A percentile compares a stretch with the other conserved stretches of the same genome.
Conservation (phyloP, 2,888 invertebrate species). For the Andrena fulva region DNA sequence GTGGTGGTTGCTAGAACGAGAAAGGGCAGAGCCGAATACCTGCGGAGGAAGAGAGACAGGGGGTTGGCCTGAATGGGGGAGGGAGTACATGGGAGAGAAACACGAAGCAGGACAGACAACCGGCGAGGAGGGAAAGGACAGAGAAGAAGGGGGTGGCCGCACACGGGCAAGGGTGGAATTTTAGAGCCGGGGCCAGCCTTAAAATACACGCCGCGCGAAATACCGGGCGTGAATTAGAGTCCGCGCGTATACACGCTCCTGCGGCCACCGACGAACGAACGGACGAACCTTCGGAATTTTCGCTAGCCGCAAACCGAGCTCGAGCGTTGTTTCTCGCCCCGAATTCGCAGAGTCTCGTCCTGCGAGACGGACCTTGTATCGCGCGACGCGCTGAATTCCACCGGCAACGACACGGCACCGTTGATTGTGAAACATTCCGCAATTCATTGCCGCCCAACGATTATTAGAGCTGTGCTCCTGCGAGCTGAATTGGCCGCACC, state of each 20-base stretch:
- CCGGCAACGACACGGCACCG: slow-evolving; percentile 30
- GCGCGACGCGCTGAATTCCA: slow-evolving; percentile 46
- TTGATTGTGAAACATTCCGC: slow-evolving; percentile 54
- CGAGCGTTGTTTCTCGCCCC: slow-evolving; percentile 37
- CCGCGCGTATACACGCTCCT: slow-evolving; percentile 63
- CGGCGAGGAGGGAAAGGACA: slow-evolving; percentile 56
- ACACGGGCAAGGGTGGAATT: slow-evolving; percentile 79
- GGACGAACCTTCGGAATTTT: slow-evolving; percentile 81
- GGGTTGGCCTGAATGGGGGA: slow-evolving; percentile 21
- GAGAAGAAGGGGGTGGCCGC: slow-evolving; percentile 50
- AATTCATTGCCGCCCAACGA: slow-evolving; percentile 21
- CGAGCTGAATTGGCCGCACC: too few species aligned
- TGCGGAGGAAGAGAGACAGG: slow-evolving; percentile 26
- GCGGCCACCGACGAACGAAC: slow-evolving; percentile 61
- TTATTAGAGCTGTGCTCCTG: slow-evolving; percentile 8
- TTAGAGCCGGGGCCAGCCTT: slow-evolving; percentile 80
- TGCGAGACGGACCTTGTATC: slow-evolving; percentile 45
- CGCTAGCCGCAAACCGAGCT: slow-evolving; percentile 73
- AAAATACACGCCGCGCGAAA: slow-evolving; percentile 82
- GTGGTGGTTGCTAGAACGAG: slow-evolving; percentile 38
- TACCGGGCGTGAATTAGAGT: slow-evolving; percentile 83
- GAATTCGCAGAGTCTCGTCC: slow-evolving; percentile 3
- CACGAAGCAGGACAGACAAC: slow-evolving; percentile 56
- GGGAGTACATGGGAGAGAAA: slow-evolving; percentile 48
- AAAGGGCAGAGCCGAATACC: slow-evolving; percentile 16